A percentile compares a stretch with the other conserved stretches of the same genome.
Evolutionary conservation across 2,113 vertebrate genomes (phyloP).

Genomic region (Sander lucioperca): DNA sequence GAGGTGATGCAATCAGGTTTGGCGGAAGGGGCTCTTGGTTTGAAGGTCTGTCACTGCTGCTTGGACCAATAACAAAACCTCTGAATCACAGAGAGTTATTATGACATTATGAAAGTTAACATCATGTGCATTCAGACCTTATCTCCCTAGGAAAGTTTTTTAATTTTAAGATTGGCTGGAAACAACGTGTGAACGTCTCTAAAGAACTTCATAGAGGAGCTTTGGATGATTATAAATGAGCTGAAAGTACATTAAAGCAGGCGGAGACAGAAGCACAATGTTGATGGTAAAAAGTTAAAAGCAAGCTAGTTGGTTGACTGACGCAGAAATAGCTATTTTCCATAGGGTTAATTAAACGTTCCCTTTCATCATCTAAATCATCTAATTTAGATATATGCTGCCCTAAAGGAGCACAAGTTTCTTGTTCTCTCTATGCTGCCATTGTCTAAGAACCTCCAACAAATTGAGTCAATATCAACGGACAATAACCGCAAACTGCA

Average conservation of each 20-base stretch:
- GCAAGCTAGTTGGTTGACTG: background rate
- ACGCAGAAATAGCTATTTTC: conserved; percentile 25
- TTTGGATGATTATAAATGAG: background rate
- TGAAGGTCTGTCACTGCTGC: background rate
- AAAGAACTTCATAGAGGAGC: background rate
- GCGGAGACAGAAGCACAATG: background rate
- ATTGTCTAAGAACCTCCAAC: conserved; percentile 9
- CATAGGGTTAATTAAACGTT: conserved; percentile 18
- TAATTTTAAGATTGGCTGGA: background rate
- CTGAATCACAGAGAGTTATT: background rate
- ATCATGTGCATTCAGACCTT: background rate
- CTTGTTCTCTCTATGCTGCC: background rate
- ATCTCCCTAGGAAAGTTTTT: background rate
- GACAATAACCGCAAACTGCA: conserved; percentile 24
- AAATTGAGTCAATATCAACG: conserved; percentile 33
- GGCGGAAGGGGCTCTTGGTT: background rate
- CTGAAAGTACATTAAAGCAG: background rate
- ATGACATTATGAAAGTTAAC: too few relatives aligned
- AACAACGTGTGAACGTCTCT: background rate
- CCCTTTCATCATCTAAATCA: conserved; percentile 32
- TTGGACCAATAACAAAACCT: background rate
- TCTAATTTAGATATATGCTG: conserved; percentile 17
- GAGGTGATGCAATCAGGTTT: conserved; percentile 28
- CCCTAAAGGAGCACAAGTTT: conserved; percentile 1
- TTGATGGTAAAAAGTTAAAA: conserved; percentile 15